Conservation (phyloP, 2,797 vertebrate species). For the Hybognathus amarus region DNA sequence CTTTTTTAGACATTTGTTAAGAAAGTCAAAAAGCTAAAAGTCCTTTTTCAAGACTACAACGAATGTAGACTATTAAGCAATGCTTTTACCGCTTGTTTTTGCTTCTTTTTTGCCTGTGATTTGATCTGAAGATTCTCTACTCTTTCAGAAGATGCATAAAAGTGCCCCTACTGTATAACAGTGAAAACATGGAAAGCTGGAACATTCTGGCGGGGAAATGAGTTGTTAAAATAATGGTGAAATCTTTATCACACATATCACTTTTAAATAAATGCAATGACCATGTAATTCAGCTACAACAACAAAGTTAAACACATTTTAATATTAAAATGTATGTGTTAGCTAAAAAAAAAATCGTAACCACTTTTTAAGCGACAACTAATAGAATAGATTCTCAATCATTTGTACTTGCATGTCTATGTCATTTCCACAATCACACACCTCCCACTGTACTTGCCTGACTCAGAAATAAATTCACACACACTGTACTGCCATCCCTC, state of each 20-base stretch:
- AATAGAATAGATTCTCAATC: slow-evolving; percentile 12
- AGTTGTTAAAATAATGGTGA: background rate
- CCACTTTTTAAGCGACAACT: background rate
- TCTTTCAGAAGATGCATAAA: background rate
- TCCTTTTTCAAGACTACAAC: too few species aligned
- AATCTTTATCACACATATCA: background rate
- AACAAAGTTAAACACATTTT: background rate
- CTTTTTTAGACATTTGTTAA: too few species aligned
- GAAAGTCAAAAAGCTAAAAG: background rate
- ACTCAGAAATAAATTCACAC: slow-evolving; percentile 68
- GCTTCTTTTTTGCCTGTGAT: background rate
- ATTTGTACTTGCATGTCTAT: slow-evolving; percentile 6
- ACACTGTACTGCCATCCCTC: slow-evolving; percentile 72
- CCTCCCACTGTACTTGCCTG: slow-evolving; percentile 79
- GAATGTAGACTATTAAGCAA: too few species aligned
- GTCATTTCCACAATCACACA: background rate
- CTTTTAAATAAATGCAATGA: background rate
- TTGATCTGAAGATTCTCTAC: background rate
- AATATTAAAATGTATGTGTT: background rate
- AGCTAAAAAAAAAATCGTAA: background rate
- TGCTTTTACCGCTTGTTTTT: too few species aligned
- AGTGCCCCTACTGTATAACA: background rate
- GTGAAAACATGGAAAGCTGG: background rate
- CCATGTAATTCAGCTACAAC: background rate
- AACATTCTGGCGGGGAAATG: background rate